Evolutionary conservation across 2,888 invertebrate species (phyloP), one percentile per base, ranked within the genome.

Genomic region (Mesorhabditis spiculigera): DNA sequence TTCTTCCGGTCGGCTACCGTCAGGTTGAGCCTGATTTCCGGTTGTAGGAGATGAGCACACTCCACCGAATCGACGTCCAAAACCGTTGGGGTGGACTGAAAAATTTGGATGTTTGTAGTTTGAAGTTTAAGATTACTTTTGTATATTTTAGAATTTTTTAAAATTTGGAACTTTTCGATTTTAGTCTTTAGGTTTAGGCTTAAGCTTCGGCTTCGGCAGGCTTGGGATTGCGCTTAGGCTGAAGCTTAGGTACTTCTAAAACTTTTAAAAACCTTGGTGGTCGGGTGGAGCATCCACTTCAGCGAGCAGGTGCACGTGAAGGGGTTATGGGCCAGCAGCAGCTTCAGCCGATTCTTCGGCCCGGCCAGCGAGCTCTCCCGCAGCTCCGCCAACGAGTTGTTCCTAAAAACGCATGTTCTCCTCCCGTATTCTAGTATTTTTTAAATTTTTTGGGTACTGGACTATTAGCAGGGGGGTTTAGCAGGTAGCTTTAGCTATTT

Each of bases 371-470:
- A 68, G 0, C 73, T 69, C 41, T 73, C 70, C 41, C 68, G 68
- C 10, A 76, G 66, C 45, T 80, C 80, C 41, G 69, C 67, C 43
- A 80, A 43, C 4, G 69, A 69, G 66, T 80, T 80, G 72, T 78
- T 78, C 68, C 78, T 78, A 63, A 50, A 74, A 71, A 28, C 28
- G 28, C 28, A 63, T 50, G 58, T 50, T 50, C 3, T 13, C 2
- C 3, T 50, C 1, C 50, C 13, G 10, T 50, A 50, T 13, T 10
- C 2, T 8, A 1, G 50, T 13, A 50, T 10, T 50, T 8, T 10
- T 13, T 2, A 50, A 50, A 50, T 10, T 3, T 1, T 28, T 28
- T 28, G 28, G 28, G 28, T 1, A 28, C 28, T 28, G 28, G 1
- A 28, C 28, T 28, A 3, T 28, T 3, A 28, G 3, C 28, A 3